Conservation (phyloP, 1,140 invertebrate genomes). For the Cylas formicarius region DNA sequence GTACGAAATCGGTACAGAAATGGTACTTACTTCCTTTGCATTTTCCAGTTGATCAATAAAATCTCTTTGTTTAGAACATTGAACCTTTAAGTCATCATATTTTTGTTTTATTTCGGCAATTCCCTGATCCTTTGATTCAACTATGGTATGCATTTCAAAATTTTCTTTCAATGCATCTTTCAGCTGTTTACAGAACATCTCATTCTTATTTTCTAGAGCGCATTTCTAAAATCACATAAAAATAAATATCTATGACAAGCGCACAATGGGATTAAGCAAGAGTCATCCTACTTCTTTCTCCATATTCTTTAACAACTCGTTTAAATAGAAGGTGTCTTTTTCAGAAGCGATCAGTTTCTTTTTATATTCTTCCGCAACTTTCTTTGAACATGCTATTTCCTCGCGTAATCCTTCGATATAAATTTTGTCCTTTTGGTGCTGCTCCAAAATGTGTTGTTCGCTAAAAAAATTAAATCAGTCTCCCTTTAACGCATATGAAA, state of each 20-base stretch:
- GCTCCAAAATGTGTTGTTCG: conserved; percentile 22
- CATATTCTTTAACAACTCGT: conserved; percentile 11
- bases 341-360: conserved; percentile 18
- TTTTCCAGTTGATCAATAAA: conserved; percentile 16
- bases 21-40: conserved; percentile 18
- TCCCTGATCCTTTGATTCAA: conserved; percentile 17
- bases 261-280: background rate
- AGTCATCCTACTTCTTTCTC: conserved; percentile 22
- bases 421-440: conserved; percentile 14
- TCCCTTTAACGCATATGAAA: too few species aligned
- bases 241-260: conserved; percentile 1
- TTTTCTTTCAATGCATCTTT: conserved; percentile 17
- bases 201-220: conserved; percentile 19
- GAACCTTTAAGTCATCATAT: conserved; percentile 12
- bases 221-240: conserved; percentile 15
- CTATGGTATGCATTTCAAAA: conserved; percentile 16
- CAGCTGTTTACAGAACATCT: conserved; percentile 7
- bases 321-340: conserved; percentile 19
- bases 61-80: conserved; percentile 15
- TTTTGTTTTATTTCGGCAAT: conserved; percentile 10
- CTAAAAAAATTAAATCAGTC: conserved; percentile 15
- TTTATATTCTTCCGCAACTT: conserved; percentile 17
- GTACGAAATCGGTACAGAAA: background rate
- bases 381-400: conserved; percentile 14
- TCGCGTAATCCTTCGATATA: conserved; percentile 19